Base-by-base conservation (phyloP, 53 echinoderm and acorn worm species). In the Antedon mediterranea region DNA sequence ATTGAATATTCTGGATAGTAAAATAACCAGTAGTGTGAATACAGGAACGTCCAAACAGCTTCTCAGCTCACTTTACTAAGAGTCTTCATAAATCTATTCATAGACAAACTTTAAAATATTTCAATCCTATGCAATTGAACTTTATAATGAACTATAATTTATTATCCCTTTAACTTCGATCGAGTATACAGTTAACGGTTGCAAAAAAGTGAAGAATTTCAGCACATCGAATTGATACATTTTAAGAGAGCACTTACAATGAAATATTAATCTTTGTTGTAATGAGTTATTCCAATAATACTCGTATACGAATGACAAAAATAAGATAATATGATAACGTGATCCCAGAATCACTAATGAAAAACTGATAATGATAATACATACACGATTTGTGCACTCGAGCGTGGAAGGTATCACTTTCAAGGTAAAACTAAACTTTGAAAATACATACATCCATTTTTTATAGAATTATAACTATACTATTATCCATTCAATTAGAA, bases 241-340 rank as follows among this genome's bases (percentile, higher is more conserved):
- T 57, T 57, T 57, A 57, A 26, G 57, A n/a, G n/a, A 57, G 57
- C 57, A 57, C 57, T 57, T 57, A 57, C 57, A 23, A 57, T 26
- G 57, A 57, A 57, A 57, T 57, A 57, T 57, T 57, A 57, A 57
- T 57, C 57, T 57, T 57, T 57, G 14, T 57, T 57, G 57, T 57
- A 57, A 57, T 57, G 57, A 57, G 57, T 57, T 57, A 57, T 57
- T 57, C 57, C 57, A 57, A 57, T 57, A 57, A 57, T 57, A 57
- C 57, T 57, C 57, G 23, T 57, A 57, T 57, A 57, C 1, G 57
- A 57, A 57, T 57, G 57, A 57, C 57, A 57, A 57, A 57, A 57
- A 57, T 57, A 57, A 13, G 57, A 57, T 26, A 57, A 57, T 57
- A 57, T 18, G 23, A 57, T 18, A 57, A 57, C 57, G 23, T 57